Percentiles rank a stretch among this genome's conserved stretches.
Conservation (phyloP, 2,888 invertebrate species). For the Apotomis capreana region DNA sequence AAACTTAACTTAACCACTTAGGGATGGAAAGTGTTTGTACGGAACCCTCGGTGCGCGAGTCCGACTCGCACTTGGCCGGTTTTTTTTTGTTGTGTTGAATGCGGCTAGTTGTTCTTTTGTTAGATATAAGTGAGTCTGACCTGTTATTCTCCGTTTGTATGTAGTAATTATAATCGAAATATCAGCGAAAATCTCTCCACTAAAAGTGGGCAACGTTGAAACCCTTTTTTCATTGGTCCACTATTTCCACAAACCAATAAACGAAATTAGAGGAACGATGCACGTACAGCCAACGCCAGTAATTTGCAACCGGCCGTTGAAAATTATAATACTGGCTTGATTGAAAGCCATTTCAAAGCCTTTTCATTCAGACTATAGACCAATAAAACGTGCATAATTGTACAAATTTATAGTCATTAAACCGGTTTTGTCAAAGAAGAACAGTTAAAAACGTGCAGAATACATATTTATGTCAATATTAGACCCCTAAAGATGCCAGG, state of each 20-base stretch:
- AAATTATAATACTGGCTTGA: conserved; percentile 1
- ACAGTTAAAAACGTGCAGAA: conserved; percentile 26
- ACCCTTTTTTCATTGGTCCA: neutral
- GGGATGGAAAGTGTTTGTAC: too few relatives aligned
- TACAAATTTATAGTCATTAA: conserved; percentile 13
- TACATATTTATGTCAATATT: conserved; percentile 23
- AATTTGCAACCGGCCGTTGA: conserved; percentile 18
- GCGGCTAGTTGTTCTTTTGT: neutral
- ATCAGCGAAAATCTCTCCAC: too few relatives aligned
- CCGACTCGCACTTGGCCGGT: too few relatives aligned
- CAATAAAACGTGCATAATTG: conserved; percentile 3
- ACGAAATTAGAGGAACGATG: conserved; percentile 11
- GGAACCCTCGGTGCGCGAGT: too few relatives aligned
- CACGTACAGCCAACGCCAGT: neutral
- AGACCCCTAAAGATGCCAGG: conserved; percentile 6
- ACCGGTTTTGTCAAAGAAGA: conserved; percentile 13
- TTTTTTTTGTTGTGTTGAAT: neutral
- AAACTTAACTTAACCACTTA: too few relatives aligned
- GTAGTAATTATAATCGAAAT: too few relatives aligned
- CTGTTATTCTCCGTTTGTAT: too few relatives aligned
- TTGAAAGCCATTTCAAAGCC: conserved; percentile 8
- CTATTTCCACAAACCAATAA: conserved; percentile 6
- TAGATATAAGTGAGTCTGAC: too few relatives aligned
- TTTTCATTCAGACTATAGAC: neutral
- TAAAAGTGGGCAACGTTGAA: neutral